Evolutionary conservation across 2,113 vertebrate genomes (phyloP), one percentile per base, ranked within the genome.

Genomic region (Nesospiza acunhae): DNA sequence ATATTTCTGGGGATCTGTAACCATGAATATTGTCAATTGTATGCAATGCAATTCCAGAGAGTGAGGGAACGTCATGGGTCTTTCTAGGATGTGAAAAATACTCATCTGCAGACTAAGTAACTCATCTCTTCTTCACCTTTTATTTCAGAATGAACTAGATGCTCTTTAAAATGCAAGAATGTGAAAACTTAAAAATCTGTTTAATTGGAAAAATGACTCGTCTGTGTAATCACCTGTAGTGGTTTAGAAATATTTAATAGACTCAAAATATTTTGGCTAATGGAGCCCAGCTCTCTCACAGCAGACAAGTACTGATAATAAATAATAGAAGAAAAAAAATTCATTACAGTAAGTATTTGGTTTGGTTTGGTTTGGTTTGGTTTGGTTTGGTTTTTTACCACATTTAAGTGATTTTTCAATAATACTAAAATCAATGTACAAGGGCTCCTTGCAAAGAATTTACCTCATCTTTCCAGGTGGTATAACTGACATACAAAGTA

Each of bases 331-430:
- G 3, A 42, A 78, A 63, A 59, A 28, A 49, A 33, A 1, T 64
- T 68, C 4, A 9, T 69, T 15, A 46, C 6, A n/a, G 5, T 3
- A 37, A 15, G 8, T 1, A 1, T 31, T 72, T 80, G 8, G 0
- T n/a, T 77, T 22, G 14, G 3, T 28, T 81, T 78, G 24, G 1
- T 58, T 47, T 26, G 2, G 50, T 69, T 50, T 26, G 49, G 24
- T 50, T 16, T 52, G 14, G 3, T 28, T 82, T 78, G 24, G 1
- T 58, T 68, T 72, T 84, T 58, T 28, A 33, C 5, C 1, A 4
- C 6, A 30, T 9, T 53, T 60, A n/a, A 39, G 2, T 26, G 24
- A 42, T 60, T 81, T 84, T 69, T 44, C 26, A 68, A 13, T 41
- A 60, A 17, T 15, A 55, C 13, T 23, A 11, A 44, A 94, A 77